These are phyloP conservation scores for Diabrotica balteata DNA, from an alignment of 2,888 invertebrate species.

Conservation along the genomic window DNA sequence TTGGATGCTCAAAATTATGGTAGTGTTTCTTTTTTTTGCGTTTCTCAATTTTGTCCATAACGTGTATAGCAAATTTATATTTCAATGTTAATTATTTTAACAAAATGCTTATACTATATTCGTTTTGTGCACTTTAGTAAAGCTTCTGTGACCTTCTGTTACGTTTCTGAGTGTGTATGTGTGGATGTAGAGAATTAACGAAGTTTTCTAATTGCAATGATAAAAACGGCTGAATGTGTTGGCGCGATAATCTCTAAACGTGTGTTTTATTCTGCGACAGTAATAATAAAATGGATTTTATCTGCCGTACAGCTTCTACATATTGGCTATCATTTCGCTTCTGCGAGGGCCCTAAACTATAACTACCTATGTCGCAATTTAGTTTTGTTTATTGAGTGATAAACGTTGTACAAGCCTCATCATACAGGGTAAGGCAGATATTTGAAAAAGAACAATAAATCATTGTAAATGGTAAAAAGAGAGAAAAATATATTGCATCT, in stretches of 20 bases:
- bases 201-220: constrained; percentile 49
- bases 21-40: too few relatives aligned
- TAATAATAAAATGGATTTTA: constrained; percentile 49
- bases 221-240: constrained; percentile 44
- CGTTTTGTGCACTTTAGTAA: too few relatives aligned
- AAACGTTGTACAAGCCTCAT: constrained; percentile 52
- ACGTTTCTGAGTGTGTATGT: too few relatives aligned
- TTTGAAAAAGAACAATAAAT: too few relatives aligned
- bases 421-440: neutral
- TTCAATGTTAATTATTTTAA: too few relatives aligned
- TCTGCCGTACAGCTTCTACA: constrained; percentile 46
- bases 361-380: constrained; percentile 47
- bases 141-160: too few relatives aligned
- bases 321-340: constrained; percentile 48
- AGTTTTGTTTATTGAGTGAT: constrained; percentile 59
- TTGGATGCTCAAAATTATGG: too few relatives aligned
- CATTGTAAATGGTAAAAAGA: too few relatives aligned
- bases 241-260: constrained; percentile 38
- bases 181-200: constrained; percentile 18
- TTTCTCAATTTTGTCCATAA: too few relatives aligned
- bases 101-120: too few relatives aligned
- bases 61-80: too few relatives aligned
- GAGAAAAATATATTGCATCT: too few relatives aligned
- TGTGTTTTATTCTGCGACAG: constrained; percentile 37
- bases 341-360: constrained; percentile 45